Percentiles rank a stretch among this genome's conserved stretches.
Evolutionary conservation across 2,888 invertebrate species (phyloP).

Genomic region (Atherix ibis): DNA sequence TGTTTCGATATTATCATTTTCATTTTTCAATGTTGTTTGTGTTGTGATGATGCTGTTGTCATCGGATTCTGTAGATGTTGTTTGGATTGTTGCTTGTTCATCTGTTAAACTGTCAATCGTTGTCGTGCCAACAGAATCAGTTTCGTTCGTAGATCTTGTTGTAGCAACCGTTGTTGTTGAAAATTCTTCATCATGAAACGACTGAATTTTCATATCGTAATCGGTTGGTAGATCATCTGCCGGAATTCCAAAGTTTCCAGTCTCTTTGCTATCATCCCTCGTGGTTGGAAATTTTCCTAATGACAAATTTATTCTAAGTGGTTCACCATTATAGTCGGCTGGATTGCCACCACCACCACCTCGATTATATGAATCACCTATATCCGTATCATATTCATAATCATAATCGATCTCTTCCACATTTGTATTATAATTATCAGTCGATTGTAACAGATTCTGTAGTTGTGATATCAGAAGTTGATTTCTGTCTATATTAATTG

Average conservation of each 20-base stretch:
- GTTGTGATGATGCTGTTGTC: too few relatives aligned
- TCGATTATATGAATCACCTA: conserved; percentile 10
- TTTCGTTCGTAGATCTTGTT: conserved; percentile 1
- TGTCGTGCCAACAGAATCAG: not conserved
- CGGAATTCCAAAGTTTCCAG: conserved; percentile 3
- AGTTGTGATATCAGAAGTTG: conserved; percentile 16
- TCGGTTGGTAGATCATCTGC: conserved; percentile 1
- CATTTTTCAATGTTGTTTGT: too few relatives aligned
- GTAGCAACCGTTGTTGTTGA: conserved; percentile 5
- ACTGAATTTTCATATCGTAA: conserved; percentile 7
- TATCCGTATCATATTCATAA: conserved; percentile 22
- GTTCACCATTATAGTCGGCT: conserved; percentile 19
- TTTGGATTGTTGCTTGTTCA: not conserved
- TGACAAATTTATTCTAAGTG: conserved; percentile 29
- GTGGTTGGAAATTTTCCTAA: conserved; percentile 22
- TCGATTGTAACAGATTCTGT: conserved; percentile 15
- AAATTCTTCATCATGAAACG: conserved; percentile 8
- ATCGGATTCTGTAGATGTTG: conserved; percentile 1
- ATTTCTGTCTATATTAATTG: conserved; percentile 21
- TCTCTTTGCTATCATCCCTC: conserved; percentile 7
- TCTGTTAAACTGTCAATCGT: not conserved
- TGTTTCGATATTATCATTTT: too few relatives aligned
- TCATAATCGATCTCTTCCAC: conserved; percentile 14
- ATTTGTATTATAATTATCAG: conserved; percentile 9
- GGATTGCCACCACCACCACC: conserved; percentile 1